Evolutionary conservation across 2,888 invertebrate species (phyloP), one percentile per base, ranked within the genome.

Genomic region (Mesorhabditis belari): DNA sequence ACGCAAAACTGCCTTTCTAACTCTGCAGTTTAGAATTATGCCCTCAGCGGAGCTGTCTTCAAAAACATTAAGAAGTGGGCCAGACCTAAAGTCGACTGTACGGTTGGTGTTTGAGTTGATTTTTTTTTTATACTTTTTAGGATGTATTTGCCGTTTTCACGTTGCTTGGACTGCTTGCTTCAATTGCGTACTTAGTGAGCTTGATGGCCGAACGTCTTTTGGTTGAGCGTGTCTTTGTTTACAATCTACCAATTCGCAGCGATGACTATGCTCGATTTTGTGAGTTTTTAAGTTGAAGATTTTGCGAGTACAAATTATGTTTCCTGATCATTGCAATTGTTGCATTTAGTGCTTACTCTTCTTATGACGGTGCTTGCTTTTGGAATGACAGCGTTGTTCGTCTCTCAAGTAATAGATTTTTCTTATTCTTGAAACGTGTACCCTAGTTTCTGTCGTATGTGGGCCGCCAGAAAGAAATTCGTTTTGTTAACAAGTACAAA

Each of bases 1-100:
- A 19, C 25, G 19, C 17, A 5, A 5, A 5, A 54, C 19, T 6
- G 26, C 9, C 25, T 9, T 54, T 21, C 12, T 9, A 5, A 12
- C 26, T 54, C 19, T 19, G 24, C 28, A 57, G 12, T 35, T 35
- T n/a, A 35, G 53, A 55, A 57, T 4, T 76, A 76, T 55, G 65
- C 69, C 19, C 65, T 64, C 21, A 68, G 66, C 53, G 71, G 75
- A 28, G 61, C 56, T 3, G 57, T 49, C 24, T 71, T 70, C 61
- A 69, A 67, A 35, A 64, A 67, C 25, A 19, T 75, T n/a, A 50
- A 55, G 9, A 54, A 72, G 49, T 75, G 76, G 76, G 58, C 61
- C 26, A 64, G 29, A 26, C 76, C 76, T 2, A 58, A 63, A 19
- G 27, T 61, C 24, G 56, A 54, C n/a, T n/a, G n/a, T 72, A 55